Evolutionary conservation across 2,888 invertebrate species (phyloP).

Genomic region (Agonopterix arenella): DNA sequence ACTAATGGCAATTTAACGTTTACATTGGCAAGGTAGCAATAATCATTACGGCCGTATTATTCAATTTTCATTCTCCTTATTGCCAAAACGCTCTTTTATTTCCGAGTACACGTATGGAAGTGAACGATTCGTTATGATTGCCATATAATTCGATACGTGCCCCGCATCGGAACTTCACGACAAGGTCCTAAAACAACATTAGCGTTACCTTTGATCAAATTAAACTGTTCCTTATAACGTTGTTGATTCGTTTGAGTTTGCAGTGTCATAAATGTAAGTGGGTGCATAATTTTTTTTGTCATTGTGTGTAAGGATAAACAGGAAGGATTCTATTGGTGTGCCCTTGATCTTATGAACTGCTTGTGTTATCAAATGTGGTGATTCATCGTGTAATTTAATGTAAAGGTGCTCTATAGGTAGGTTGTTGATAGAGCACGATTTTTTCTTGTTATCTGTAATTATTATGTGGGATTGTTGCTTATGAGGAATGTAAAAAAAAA

Average conservation of each 20-base stretch:
- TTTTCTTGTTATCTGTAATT: too few species aligned
- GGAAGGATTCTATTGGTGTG: conserved; percentile 51
- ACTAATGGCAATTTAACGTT: background rate
- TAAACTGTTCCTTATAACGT: conserved; percentile 19
- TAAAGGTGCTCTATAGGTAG: too few species aligned
- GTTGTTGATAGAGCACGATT: too few species aligned
- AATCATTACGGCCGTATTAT: too few species aligned
- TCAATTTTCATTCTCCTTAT: conserved; percentile 11
- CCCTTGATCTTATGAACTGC: conserved; percentile 10
- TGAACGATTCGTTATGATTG: conserved; percentile 45
- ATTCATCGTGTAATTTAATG: background rate
- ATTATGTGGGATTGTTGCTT: too few species aligned
- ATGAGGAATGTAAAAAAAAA: too few species aligned
- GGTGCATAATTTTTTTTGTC: conserved; percentile 13
- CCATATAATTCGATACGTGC: conserved; percentile 58
- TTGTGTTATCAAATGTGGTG: conserved; percentile 4
- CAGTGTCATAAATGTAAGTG: conserved; percentile 9
- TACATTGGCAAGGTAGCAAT: background rate
- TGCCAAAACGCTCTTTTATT: too few species aligned
- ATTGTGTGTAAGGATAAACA: conserved; percentile 54
- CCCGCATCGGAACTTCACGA: conserved; percentile 38
- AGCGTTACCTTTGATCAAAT: conserved; percentile 5
- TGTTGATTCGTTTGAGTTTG: conserved; percentile 18
- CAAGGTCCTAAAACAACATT: conserved; percentile 27
- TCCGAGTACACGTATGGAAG: conserved; percentile 25